Base-by-base conservation (phyloP, 1,140 invertebrate genomes). In the Acromyrmex heyeri region DNA sequence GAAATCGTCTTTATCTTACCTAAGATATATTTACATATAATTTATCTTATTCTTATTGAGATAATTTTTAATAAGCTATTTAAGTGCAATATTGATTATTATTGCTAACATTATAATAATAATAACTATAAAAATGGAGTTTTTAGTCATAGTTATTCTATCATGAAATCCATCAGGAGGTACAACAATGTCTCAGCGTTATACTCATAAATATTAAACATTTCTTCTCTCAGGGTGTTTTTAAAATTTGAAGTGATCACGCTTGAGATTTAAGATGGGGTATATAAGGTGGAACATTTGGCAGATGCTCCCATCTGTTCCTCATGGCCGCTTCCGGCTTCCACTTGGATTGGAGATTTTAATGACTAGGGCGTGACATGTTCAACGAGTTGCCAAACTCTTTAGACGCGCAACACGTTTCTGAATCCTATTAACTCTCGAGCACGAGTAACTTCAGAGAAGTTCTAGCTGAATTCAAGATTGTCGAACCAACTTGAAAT, bases 231-330 rank as follows among this genome's bases (percentile, higher is more conserved):
- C 8, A 44, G 2, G 4, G 18, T 34, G 18, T 73, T 24, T 82
- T 82, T n/a, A 18, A 82, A 59, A 18, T 34, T 44, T 34, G 50
- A 59, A 16, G 10, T 2, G 3, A 48, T 61, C 14, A 8, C 5
- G 21, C n/a, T 59, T 44, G 16, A 16, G 18, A 59, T 61, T 62
- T 50, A 21, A 62, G 48, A 34, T 18, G 18, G 12, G n/a, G 7
- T 34, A 24, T 18, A 12, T 38, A 48, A 50, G 18, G 4, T 14
- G 30, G 12, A 34, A 21, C 21, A 7, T 61, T 44, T 59, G 55
- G 18, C 79, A 70, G 79, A 75, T 75, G 79, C 48, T 73, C 4
- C 18, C 57, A 61, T 83, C 79, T 83, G 69, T 61, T 83, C 48
- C 24, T 83, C 38, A 75, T 8, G 79, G 79, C 7, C 38, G 50